Evolutionary conservation across 2,797 vertebrate species (phyloP).

Genomic region (Uromys caudimaculatus): DNA sequence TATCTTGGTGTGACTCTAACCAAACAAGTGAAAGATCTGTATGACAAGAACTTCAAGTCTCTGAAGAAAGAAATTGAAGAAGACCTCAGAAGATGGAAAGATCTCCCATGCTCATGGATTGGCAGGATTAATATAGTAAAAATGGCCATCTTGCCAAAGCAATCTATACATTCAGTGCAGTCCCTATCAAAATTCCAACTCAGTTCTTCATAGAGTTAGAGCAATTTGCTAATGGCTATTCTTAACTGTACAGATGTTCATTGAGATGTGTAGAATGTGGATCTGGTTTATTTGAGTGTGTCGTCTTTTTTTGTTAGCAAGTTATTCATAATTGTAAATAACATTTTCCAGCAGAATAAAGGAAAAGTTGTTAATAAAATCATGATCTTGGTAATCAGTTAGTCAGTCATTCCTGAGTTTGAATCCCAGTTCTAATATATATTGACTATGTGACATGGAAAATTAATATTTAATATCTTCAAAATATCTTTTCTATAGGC

Average conservation of each 20-base stretch:
- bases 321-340: slow-evolving; percentile 30
- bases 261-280: background rate
- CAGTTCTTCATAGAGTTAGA: too few relatives aligned
- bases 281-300: background rate
- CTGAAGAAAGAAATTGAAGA: too few relatives aligned
- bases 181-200: too few relatives aligned
- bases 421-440: slow-evolving; percentile 49
- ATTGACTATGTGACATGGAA: slow-evolving; percentile 1
- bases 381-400: slow-evolving; percentile 34
- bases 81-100: too few relatives aligned
- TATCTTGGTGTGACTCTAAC: too few relatives aligned
- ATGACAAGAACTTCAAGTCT: too few relatives aligned
- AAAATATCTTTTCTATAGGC: slow-evolving; percentile 28
- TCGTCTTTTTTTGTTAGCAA: background rate
- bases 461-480: slow-evolving; percentile 49
- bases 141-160: too few relatives aligned
- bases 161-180: too few relatives aligned
- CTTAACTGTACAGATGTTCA: background rate
- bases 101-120: too few relatives aligned
- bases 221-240: too few relatives aligned
- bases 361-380: slow-evolving; percentile 35
- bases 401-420: background rate
- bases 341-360: slow-evolving; percentile 48
- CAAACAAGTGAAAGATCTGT: too few relatives aligned
- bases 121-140: too few relatives aligned